Evolutionary conservation across 2,797 vertebrate genomes (phyloP).

Genomic region (Prionace glauca): DNA sequence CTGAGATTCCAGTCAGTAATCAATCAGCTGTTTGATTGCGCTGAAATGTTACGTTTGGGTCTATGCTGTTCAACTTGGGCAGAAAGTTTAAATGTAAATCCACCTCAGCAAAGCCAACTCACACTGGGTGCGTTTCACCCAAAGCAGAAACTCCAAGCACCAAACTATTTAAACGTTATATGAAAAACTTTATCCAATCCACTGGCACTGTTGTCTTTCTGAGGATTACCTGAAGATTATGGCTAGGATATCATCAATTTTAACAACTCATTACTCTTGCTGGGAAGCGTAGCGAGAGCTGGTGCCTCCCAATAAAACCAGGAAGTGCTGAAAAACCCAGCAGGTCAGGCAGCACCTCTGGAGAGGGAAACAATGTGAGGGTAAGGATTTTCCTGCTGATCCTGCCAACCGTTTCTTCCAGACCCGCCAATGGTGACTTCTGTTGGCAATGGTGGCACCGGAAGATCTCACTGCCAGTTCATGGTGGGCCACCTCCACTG

Average conservation of each 20-base stretch:
- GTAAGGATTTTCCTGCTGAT: too few relatives aligned
- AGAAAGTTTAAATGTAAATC: not conserved
- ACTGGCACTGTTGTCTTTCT: not conserved
- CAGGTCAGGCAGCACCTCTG: too few relatives aligned
- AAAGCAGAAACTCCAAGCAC: not conserved
- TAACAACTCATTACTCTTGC: not conserved
- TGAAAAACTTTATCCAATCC: not conserved
- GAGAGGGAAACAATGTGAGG: too few relatives aligned
- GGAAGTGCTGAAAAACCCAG: too few relatives aligned
- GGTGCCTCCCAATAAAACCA: too few relatives aligned
- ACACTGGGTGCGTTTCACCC: not conserved
- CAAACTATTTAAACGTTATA: not conserved
- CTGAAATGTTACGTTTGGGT: not conserved
- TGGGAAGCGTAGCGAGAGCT: not conserved
- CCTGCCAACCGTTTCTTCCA: too few relatives aligned
- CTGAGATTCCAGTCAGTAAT: not conserved
- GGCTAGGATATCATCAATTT: not conserved
- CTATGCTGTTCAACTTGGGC: not conserved
- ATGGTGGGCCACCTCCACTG: too few relatives aligned
- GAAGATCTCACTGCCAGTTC: too few relatives aligned
- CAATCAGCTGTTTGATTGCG: not conserved
- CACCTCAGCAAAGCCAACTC: too few relatives aligned
- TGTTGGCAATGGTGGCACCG: too few relatives aligned
- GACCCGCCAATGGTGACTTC: too few relatives aligned
- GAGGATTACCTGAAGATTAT: not conserved